phyloP scores from a whole-genome alignment of 2,797 vertebrate species.

The Macropus fuliginosus region DNA sequence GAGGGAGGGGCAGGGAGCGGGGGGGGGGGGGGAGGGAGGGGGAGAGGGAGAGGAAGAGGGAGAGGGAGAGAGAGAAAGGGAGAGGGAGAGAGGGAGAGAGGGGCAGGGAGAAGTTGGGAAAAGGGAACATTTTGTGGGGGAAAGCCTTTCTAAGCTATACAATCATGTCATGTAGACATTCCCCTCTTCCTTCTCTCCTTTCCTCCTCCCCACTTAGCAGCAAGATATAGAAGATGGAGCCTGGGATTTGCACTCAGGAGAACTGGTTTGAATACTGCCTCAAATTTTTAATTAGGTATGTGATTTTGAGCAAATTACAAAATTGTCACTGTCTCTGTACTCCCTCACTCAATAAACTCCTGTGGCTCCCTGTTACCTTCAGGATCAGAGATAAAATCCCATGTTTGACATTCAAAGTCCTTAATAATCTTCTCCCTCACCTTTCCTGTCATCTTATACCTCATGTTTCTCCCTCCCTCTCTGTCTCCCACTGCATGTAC shows the following conservation, averaged over 20 bases:
- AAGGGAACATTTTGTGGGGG: neutral
- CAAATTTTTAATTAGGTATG: neutral
- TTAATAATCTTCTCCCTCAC: neutral
- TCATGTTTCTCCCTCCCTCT: neutral
- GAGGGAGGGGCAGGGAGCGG: too few relatives aligned
- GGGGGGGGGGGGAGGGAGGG: too few relatives aligned
- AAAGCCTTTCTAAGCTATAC: neutral
- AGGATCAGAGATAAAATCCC: too few relatives aligned
- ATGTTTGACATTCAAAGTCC: too few relatives aligned
- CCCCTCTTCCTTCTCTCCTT: too few relatives aligned
- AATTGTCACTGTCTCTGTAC: too few relatives aligned
- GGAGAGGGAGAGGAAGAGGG: fast-evolving
- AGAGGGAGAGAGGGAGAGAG: too few relatives aligned
- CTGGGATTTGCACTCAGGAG: neutral
- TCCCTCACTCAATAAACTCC: neutral
- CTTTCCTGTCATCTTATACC: neutral
- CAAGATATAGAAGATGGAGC: neutral
- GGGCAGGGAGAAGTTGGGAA: too few relatives aligned
- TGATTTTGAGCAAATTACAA: too few relatives aligned
- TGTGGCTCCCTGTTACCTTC: too few relatives aligned
- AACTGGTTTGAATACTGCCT: too few relatives aligned
- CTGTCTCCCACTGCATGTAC: neutral
- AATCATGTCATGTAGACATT: neutral
- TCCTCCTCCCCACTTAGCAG: neutral
- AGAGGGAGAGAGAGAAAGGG: too few relatives aligned